Percentiles rank a stretch among this genome's conserved stretches.
phyloP scores from a whole-genome alignment of 2,113 vertebrate species.

The Callipepla californica region DNA sequence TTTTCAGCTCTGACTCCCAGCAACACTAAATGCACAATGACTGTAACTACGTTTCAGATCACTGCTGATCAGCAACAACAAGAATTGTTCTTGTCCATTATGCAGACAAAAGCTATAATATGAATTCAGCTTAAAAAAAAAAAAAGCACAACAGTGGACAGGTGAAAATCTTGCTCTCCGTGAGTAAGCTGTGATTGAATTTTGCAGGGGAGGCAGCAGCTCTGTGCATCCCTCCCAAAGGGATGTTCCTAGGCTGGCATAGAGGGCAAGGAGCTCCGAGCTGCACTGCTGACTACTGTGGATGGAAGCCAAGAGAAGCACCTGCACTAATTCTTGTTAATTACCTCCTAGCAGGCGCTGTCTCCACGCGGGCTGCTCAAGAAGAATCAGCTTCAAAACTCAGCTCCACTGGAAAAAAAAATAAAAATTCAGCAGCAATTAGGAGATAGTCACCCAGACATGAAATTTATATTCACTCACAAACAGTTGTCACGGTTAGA shows the following conservation, averaged over 20 bases:
- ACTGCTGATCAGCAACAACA: not conserved
- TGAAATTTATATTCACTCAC: not conserved
- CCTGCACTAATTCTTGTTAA: conserved; percentile 41
- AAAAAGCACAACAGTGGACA: not conserved
- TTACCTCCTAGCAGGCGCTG: not conserved
- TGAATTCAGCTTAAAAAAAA: not conserved
- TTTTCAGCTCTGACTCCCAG: not conserved
- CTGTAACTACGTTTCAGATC: not conserved
- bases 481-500: not conserved
- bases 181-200: not conserved
- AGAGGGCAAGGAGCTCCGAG: not conserved
- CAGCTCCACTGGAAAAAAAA: not conserved
- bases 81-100: not conserved
- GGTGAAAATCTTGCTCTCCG: not conserved
- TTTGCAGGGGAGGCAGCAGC: not conserved
- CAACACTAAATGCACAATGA: not conserved
- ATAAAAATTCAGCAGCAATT: not conserved
- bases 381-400: conserved; percentile 10
- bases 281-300: not conserved
- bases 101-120: not conserved
- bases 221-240: not conserved
- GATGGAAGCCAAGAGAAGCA: not conserved
- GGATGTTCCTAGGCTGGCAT: not conserved
- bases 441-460: not conserved
- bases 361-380: not conserved